A percentile compares a stretch with the other conserved stretches of the same genome.
These are phyloP conservation scores for Plecturocebus donacophilus DNA, from an alignment of 2,113 vertebrate species.

Conservation along the genomic window DNA sequence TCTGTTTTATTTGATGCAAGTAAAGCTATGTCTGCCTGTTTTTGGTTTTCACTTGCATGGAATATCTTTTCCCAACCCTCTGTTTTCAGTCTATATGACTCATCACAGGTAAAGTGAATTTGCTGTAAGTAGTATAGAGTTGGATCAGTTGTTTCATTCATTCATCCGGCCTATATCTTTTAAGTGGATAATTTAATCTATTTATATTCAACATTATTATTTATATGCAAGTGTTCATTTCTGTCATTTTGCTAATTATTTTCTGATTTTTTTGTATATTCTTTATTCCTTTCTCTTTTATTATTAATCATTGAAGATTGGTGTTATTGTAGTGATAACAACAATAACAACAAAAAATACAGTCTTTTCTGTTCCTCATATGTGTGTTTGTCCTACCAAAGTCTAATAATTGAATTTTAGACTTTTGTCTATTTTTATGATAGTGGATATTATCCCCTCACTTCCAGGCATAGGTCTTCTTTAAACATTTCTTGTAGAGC, in stretches of 20 bases:
- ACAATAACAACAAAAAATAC: too few relatives aligned
- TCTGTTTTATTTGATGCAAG: neutral
- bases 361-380: neutral
- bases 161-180: neutral
- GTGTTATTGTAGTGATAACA: neutral
- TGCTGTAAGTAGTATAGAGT: neutral
- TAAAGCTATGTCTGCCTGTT: neutral
- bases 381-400: neutral
- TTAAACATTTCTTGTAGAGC: neutral
- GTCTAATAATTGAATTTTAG: neutral
- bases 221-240: neutral
- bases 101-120: neutral
- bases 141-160: neutral
- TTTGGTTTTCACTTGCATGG: neutral
- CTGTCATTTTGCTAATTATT: neutral
- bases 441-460: neutral
- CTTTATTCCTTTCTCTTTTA: neutral
- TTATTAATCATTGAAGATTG: neutral
- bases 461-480: neutral
- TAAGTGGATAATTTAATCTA: neutral
- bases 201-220: neutral
- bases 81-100: neutral
- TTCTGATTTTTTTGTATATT: neutral
- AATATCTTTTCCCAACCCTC: neutral
- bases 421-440: neutral